A percentile compares a stretch with the other conserved stretches of the same genome.
Evolutionary conservation across 2,113 vertebrate species (phyloP).

Genomic region (Dicentrarchus labrax): DNA sequence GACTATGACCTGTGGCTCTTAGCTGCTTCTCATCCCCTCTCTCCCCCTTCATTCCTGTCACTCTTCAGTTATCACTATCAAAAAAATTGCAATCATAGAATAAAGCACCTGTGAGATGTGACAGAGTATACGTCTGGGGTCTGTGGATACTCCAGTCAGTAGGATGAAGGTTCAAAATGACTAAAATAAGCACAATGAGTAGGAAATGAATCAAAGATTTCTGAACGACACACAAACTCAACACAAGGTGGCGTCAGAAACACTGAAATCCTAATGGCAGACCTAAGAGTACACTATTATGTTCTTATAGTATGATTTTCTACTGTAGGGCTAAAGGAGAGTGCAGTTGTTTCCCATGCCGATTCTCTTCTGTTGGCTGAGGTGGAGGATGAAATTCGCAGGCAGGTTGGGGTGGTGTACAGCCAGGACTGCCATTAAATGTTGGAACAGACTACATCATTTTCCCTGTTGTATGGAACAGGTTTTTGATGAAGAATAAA

Average conservation of each 20-base stretch:
- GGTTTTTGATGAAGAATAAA: not conserved
- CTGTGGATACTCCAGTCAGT: too few species aligned
- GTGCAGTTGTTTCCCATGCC: conserved; percentile 83
- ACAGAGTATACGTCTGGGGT: too few species aligned
- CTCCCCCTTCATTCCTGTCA: too few species aligned
- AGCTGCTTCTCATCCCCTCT: too few species aligned
- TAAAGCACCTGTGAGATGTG: too few species aligned
- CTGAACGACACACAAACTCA: not conserved
- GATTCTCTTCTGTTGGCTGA: conserved; percentile 87
- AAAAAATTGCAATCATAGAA: too few species aligned
- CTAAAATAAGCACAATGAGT: not conserved
- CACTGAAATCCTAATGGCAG: not conserved
- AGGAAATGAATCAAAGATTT: not conserved
- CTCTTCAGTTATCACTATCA: too few species aligned
- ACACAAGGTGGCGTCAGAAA: conserved; percentile 62
- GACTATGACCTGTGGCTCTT: too few species aligned
- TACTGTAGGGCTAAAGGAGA: conserved; percentile 88
- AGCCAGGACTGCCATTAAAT: conserved; percentile 81
- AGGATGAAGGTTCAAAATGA: too few species aligned
- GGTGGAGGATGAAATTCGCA: conserved; percentile 86
- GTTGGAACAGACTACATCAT: not conserved
- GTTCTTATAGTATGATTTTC: not conserved
- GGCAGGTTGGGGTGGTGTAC: conserved; percentile 85
- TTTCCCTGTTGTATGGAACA: not conserved
- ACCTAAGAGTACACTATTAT: not conserved